Conservation (phyloP, 1,140 invertebrate genomes). For the Drosophila busckii region DNA sequence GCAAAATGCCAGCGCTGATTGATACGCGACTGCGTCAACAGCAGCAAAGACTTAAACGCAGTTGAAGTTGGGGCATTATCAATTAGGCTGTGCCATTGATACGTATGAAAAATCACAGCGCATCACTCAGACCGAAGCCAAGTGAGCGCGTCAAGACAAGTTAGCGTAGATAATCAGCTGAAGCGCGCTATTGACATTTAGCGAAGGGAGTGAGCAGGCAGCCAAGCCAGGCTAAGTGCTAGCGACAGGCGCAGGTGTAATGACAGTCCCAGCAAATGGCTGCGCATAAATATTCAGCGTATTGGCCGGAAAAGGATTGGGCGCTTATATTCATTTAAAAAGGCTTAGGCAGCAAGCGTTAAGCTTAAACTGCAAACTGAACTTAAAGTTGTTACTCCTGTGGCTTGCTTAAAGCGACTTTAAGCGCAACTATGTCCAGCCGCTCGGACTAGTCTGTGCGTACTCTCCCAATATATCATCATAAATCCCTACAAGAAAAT, state of each 20-base stretch:
- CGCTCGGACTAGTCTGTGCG: conserved; percentile 28
- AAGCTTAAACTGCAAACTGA: background rate
- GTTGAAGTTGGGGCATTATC: conserved; percentile 24
- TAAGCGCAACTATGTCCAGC: too few species aligned
- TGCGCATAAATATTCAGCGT: conserved; percentile 29
- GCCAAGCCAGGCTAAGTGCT: conserved; percentile 15
- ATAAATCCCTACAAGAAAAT: conserved; percentile 68
- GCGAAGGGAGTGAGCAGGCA: too few species aligned
- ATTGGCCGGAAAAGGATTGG: conserved; percentile 37
- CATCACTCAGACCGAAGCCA: conserved; percentile 50
- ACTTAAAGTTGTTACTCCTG: too few species aligned
- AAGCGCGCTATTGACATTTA: conserved; percentile 7
- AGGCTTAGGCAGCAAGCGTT: too few species aligned
- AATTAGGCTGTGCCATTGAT: conserved; percentile 55
- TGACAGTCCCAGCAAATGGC: conserved; percentile 25
- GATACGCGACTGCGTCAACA: conserved; percentile 45
- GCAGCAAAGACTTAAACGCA: conserved; percentile 15
- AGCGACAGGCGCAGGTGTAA: conserved; percentile 43
- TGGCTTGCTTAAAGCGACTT: too few species aligned
- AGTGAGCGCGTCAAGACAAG: conserved; percentile 19
- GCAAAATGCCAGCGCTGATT: conserved; percentile 64
- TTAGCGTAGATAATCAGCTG: conserved; percentile 35
- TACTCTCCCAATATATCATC: conserved; percentile 52
- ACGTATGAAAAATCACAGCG: conserved; percentile 58
- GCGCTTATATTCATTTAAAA: too few species aligned